Evolutionary conservation across 2,797 vertebrate species (phyloP).

Genomic region (Girardinus metallicus): DNA sequence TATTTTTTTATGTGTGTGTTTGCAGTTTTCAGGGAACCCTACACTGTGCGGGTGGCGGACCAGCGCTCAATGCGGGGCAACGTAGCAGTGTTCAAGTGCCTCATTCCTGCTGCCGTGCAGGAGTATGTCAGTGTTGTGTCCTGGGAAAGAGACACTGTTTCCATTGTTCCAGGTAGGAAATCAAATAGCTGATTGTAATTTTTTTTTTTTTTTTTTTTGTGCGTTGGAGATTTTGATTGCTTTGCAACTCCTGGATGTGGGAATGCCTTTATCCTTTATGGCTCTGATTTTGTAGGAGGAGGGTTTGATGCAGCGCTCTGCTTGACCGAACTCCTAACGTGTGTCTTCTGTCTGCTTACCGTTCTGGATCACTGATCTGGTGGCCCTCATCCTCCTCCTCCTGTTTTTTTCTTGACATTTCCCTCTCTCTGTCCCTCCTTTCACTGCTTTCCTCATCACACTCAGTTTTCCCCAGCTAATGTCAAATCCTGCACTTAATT

Average conservation of each 20-base stretch:
- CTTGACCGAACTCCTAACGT: slow-evolving; percentile 71
- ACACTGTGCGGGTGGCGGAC: slow-evolving; percentile 99
- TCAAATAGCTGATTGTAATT: slow-evolving; percentile 4
- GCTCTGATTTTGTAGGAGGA: slow-evolving; percentile 28
- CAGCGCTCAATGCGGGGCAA: slow-evolving; percentile 99
- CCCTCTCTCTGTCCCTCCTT: slow-evolving; percentile 25
- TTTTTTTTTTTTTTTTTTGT: no score
- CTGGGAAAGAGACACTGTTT: slow-evolving; percentile 99
- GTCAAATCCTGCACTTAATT: slow-evolving; percentile 44
- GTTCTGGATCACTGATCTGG: slow-evolving; percentile 75
- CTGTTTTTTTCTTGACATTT: slow-evolving; percentile 35
- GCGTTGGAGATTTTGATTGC: neutral
- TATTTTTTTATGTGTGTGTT: slow-evolving; percentile 15
- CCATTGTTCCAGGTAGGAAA: slow-evolving; percentile 93
- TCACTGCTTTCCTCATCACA: slow-evolving; percentile 32
- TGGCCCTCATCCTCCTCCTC: slow-evolving; percentile 37
- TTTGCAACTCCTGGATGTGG: slow-evolving; percentile 28
- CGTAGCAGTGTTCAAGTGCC: slow-evolving; percentile 99
- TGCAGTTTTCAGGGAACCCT: slow-evolving; percentile 99
- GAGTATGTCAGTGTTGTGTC: slow-evolving; percentile 98
- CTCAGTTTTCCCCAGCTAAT: slow-evolving; percentile 7
- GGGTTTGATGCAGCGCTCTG: slow-evolving; percentile 48
- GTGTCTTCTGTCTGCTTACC: slow-evolving; percentile 76
- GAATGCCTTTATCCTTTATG: slow-evolving; percentile 33
- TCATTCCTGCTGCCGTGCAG: slow-evolving; percentile 97